Percentiles rank a stretch among this genome's conserved stretches.
phyloP scores from a whole-genome alignment of 2,797 vertebrate genomes.

The Brotula barbata region DNA sequence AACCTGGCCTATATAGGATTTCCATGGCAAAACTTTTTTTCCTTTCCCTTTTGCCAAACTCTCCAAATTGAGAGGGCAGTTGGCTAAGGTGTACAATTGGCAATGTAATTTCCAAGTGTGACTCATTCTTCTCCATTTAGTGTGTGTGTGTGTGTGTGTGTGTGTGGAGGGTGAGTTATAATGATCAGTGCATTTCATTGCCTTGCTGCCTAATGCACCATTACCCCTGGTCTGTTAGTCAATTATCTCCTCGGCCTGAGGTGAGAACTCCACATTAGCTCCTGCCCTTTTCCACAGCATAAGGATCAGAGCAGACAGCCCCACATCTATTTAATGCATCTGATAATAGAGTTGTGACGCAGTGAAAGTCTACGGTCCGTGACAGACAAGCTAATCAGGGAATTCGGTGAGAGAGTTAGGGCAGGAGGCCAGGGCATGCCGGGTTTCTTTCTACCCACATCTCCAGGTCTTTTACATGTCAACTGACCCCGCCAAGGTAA shows the following conservation, averaged over 20 bases:
- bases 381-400: slow-evolving; percentile 71
- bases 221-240: slow-evolving; percentile 68
- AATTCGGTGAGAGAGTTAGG: slow-evolving; percentile 59
- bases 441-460: slow-evolving; percentile 26
- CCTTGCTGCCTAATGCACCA: slow-evolving; percentile 70
- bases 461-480: slow-evolving; percentile 44
- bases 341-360: slow-evolving; percentile 70
- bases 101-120: slow-evolving; percentile 70
- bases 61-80: slow-evolving; percentile 49
- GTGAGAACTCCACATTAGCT: slow-evolving; percentile 76
- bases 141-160: slow-evolving; percentile 45
- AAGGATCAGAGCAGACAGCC: slow-evolving; percentile 60
- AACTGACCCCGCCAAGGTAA: slow-evolving; percentile 43
- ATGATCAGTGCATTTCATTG: slow-evolving; percentile 75
- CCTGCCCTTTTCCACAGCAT: slow-evolving; percentile 65
- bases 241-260: slow-evolving; percentile 76
- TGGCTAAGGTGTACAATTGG: slow-evolving; percentile 70
- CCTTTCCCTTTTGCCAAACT: slow-evolving; percentile 62
- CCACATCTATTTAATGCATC: slow-evolving; percentile 70
- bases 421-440: slow-evolving; percentile 42
- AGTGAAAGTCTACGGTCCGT: slow-evolving; percentile 55
- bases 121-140: slow-evolving; percentile 73
- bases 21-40: slow-evolving; percentile 66
- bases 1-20: slow-evolving; percentile 49
- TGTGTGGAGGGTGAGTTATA: slow-evolving; percentile 56